phyloP scores from a whole-genome alignment of 2,113 vertebrate genomes.

The Apus apus region DNA sequence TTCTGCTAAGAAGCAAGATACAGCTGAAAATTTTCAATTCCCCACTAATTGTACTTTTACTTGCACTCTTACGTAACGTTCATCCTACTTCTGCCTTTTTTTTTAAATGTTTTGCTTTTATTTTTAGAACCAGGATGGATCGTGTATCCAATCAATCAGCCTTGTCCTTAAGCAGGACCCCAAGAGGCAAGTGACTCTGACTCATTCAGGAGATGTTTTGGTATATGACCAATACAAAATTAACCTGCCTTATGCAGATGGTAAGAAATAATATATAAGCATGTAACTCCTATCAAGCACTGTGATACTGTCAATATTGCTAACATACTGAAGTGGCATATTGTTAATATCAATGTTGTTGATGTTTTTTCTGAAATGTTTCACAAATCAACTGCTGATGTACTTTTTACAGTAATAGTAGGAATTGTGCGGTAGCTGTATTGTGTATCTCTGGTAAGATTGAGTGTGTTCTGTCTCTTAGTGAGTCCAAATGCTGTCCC shows the following conservation, averaged over 20 bases:
- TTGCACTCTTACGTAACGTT: neutral
- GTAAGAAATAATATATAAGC: slow-evolving; percentile 72
- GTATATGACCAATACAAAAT: slow-evolving; percentile 91
- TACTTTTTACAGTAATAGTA: neutral
- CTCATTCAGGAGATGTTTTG: slow-evolving; percentile 89
- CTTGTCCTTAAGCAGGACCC: slow-evolving; percentile 90
- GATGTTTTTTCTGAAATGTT: neutral
- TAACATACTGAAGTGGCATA: neutral
- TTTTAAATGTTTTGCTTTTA: neutral
- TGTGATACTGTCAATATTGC: neutral
- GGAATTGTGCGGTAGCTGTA: neutral
- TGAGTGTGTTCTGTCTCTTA: neutral
- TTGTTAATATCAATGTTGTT: neutral
- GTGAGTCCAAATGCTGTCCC: neutral
- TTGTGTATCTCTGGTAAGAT: neutral
- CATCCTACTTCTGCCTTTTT: neutral
- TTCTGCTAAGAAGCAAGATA: neutral
- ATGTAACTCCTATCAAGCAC: neutral
- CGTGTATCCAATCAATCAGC: slow-evolving; percentile 92
- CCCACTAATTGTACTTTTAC: neutral
- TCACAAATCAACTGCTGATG: neutral
- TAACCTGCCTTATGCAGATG: slow-evolving; percentile 91
- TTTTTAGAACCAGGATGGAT: slow-evolving; percentile 89
- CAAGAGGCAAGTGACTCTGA: slow-evolving; percentile 92
- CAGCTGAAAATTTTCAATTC: neutral